Evolutionary conservation across 2,113 vertebrate species (phyloP).

Genomic region (Arvicanthis niloticus): DNA sequence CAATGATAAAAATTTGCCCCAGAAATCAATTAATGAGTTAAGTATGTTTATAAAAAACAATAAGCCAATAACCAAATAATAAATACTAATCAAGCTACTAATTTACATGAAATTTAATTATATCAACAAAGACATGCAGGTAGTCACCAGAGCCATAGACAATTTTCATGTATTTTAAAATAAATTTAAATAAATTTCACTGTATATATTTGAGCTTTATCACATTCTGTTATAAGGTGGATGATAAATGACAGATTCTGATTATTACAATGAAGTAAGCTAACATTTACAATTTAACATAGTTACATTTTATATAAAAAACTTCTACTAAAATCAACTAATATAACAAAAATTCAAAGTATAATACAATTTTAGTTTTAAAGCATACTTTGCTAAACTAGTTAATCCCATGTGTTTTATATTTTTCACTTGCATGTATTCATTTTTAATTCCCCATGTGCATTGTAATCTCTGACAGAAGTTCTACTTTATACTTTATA

Average conservation of each 20-base stretch:
- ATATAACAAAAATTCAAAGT: neutral
- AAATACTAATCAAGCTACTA: neutral
- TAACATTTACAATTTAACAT: neutral
- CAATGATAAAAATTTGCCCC: neutral
- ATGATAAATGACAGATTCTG: neutral
- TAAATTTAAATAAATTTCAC: neutral
- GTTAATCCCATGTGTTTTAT: neutral
- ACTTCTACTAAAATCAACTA: neutral
- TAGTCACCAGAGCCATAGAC: neutral
- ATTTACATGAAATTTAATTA: neutral
- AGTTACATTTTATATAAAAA: neutral
- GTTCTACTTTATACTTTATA: conserved; percentile 11
- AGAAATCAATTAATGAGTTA: neutral
- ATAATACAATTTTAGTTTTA: neutral
- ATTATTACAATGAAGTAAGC: neutral
- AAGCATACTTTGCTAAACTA: neutral
- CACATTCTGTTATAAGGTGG: neutral
- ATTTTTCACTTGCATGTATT: neutral
- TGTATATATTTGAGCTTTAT: neutral
- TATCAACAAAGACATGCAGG: neutral
- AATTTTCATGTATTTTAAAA: neutral
- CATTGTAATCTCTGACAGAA: neutral
- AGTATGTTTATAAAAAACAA: conserved; percentile 20
- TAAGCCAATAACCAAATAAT: neutral
- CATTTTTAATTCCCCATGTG: neutral